Base-by-base conservation (phyloP, 2,888 invertebrate species). In the Lasioglossum morio region DNA sequence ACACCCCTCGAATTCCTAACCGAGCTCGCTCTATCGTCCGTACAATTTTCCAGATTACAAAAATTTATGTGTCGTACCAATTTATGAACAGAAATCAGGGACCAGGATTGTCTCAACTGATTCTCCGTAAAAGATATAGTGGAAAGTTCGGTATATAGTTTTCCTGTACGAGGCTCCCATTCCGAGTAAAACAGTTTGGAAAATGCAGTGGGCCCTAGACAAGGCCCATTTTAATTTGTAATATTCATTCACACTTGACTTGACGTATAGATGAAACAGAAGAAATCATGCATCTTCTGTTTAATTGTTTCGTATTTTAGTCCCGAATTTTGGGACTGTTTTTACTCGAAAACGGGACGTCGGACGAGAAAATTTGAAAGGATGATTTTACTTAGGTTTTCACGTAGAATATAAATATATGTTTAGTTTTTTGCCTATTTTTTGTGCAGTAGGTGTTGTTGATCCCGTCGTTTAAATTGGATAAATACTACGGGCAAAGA, bases 1-100 rank as follows among this genome's bases (percentile, higher is more conserved):
- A 79, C 75, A 76, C 85, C 75, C 53, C 46, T 48, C 16, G 77
- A 30, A 72, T 60, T 60, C 60, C 60, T 60, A 34, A 34, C 5
- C 60, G 27, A 2, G n/a, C 14, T 27, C 60, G 0, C 27, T 2
- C 14, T 30, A 30, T n/a, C 57, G 12, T 12, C 14, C n/a, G 4
- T 16, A 16, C 27, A 16, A 60, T 60, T 60, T 27, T 14, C 60
- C 60, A 14, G 60, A 60, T 27, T 60, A 4, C 60, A 30, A 30
- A 60, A 60, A 60, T 30, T 60, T 7, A 14, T 5, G 4, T 27
- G 1, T 60, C 2, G 2, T 23, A 0, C 23, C 2, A 2, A 8
- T 53, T n/a, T 53, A 10, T 10, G 10, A 2, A 53, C 10, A 53
- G 1, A 10, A 53, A n/a, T 53, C 53, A 2, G 8, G 10, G 4